Evolutionary conservation across 2,888 invertebrate species (phyloP), one percentile per base, ranked within the genome.

Genomic region (Acrobasis repandana): DNA sequence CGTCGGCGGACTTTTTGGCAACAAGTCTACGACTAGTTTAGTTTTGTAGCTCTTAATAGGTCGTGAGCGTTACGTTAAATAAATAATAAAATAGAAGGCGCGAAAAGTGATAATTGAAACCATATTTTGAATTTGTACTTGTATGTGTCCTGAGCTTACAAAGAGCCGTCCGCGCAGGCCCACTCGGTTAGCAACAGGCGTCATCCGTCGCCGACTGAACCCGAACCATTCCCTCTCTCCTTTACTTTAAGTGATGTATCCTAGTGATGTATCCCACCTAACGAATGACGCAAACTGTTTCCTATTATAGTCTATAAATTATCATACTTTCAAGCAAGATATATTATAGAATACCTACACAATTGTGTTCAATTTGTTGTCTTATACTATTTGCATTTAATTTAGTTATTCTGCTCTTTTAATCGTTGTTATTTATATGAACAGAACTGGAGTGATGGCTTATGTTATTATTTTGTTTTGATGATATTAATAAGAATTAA

Each of bases 221-320:
- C 71, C 64, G 62, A 76, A 77, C 75, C 81, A 83, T 84, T 83
- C 81, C 79, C 78, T 78, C 78, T 76, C 72, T 75, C 64, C 74
- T 68, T 75, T 77, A 68, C 70, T 77, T 74, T 64, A 70, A 74
- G 68, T 75, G 73, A 65, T 68, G 64, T 71, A 71, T 69, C 57
- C 77, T 81, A 76, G 81, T 77, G 72, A 81, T 71, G 69, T 73
- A 78, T 83, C 88, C 88, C 88, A 89, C 88, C 88, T 86, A 77
- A 67, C 65, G 70, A 75, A 77, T 64, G 68, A 73, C 76, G 75
- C 75, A 70, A 73, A 71, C 75, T 72, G 73, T 79, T 80, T 75
- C 75, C 76, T 82, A 78, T 67, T 73, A 54, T 65, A 61, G 49
- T 65, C 63, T 67, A 63, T 65, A 69, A 68, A 66, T 62, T 67